Base-by-base conservation (phyloP, 1,140 invertebrate species). In the Rhyzopertha dominica region DNA sequence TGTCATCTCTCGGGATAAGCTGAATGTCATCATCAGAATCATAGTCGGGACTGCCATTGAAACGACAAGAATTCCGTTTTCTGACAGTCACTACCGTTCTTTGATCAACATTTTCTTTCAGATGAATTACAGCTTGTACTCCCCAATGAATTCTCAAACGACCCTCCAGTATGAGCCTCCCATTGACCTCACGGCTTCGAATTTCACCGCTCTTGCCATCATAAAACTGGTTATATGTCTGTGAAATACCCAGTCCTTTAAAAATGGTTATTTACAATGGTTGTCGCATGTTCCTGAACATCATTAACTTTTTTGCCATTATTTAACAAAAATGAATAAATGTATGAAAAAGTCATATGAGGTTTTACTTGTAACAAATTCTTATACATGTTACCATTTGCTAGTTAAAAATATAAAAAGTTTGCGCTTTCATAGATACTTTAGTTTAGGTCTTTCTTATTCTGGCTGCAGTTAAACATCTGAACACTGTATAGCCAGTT, bases 31-130 rank as follows among this genome's bases (percentile, higher is more conserved):
- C 63, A 41, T 63, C 62, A 18, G 61, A 56, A 35, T 67, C 65
- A 46, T 53, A 61, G 43, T 66, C 63, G 5, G 58, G 49, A 35
- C 54, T 55, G 12, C 57, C 51, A 24, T 51, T 54, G 18, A 57
- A 67, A 36, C 81, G 71, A 36, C 74, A 81, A 0, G 81, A 84
- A 65, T 84, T 84, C 47, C 81, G 69, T 56, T 84, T 81, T 28
- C 81, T 69, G 10, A 84, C 78, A 12, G 78, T 80, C 5, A 84
- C 77, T 23, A 85, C 80, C 2, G 80, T 84, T 30, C 84, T 69
- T 51, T 90, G 83, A 69, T 91, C 85, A 65, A 90, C 87, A 64
- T 90, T 86, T 68, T 91, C 86, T 67, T 90, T 87, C 4, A 92
- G 68, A 66, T 89, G 85, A 53, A 92, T 91, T 1, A 87, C 79